Evolutionary conservation across 30 jellyfish, hydroid and myxozoan genomes (phyloP), one percentile per base, ranked within the genome.

Genomic region (Nemopilema nomurai): DNA sequence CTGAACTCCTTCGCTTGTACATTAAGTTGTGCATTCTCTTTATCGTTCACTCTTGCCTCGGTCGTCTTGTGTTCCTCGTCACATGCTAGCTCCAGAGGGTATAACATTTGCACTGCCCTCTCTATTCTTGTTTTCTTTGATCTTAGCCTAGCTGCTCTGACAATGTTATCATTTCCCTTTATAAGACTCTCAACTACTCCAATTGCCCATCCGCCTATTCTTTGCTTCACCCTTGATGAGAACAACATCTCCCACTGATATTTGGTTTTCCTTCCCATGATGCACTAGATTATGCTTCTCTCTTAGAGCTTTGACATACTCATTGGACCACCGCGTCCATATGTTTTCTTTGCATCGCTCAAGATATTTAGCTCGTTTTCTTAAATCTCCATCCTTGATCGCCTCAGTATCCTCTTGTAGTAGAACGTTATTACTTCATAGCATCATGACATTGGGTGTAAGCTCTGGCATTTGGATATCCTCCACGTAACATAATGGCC

Each of bases 1-100:
- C 82, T 72, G 82, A 72, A 33, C 82, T 28, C 82, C 82, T 49
- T 49, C 82, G 67, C 68, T 72, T 72, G 67, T 72, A 68, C 68
- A 72, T 72, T 72, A n/a, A 72, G 67, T 49, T 72, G 78, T 68
- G 78, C 51, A 50, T 68, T 68, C 51, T 27, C 72, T 68, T 68
- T 68, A 28, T 68, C 78, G 50, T 68, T 68, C 32, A 28, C 78
- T 68, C 49, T 27, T 68, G 49, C 23, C 78, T 68, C 78, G 21
- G 78, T 68, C 78, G 6, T 68, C 24, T 23, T 22, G 78, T 68
- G 78, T 72, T 31, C 82, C 68, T 29, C 68, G 26, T 16, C 67
- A 29, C 82, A 41, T 41, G 57, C 57, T 41, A 41, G 57, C 57
- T 41, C 57, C 57, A 41, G 13, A 41, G 57, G 57, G 23, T 31